A percentile compares a stretch with the other conserved stretches of the same genome.
phyloP scores from a whole-genome alignment of 2,113 vertebrate species.

The Burhinus oedicnemus region DNA sequence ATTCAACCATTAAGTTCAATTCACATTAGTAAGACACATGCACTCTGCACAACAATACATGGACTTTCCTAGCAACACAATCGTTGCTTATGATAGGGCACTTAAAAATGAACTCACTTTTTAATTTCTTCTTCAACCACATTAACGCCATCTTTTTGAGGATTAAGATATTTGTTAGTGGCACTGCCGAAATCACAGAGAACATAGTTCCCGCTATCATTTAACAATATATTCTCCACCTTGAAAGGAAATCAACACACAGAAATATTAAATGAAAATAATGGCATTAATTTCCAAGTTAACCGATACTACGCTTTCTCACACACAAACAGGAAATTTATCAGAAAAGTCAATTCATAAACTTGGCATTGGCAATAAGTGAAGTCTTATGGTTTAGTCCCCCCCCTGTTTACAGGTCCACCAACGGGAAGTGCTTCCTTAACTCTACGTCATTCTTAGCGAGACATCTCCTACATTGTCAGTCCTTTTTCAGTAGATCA shows the following conservation, averaged over 20 bases:
- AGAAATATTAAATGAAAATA: background rate
- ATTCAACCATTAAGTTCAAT: background rate
- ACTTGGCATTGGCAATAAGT: background rate
- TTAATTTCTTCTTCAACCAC: conserved; percentile 97
- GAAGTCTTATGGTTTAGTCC: rapidly evolving
- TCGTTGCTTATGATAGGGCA: background rate
- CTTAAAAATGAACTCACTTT: conserved; percentile 80
- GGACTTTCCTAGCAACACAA: background rate
- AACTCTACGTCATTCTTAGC: too few species aligned
- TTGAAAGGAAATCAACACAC: conserved; percentile 58
- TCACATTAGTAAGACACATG: rapidly evolving
- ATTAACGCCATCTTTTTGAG: conserved; percentile 92
- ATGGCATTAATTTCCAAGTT: background rate
- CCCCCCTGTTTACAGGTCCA: background rate
- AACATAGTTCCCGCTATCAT: conserved; percentile 92
- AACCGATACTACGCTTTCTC: rapidly evolving
- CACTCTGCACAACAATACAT: background rate
- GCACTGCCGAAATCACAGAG: conserved; percentile 98
- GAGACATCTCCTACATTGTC: background rate
- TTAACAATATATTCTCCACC: conserved; percentile 97
- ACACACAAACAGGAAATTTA: background rate
- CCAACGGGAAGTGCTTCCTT: background rate
- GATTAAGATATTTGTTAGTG: conserved; percentile 91
- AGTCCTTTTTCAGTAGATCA: background rate
- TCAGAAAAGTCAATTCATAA: rapidly evolving